Evolutionary conservation across 2,888 invertebrate genomes (phyloP), one percentile per base, ranked within the genome.

Genomic region (Helicoverpa assulta): DNA sequence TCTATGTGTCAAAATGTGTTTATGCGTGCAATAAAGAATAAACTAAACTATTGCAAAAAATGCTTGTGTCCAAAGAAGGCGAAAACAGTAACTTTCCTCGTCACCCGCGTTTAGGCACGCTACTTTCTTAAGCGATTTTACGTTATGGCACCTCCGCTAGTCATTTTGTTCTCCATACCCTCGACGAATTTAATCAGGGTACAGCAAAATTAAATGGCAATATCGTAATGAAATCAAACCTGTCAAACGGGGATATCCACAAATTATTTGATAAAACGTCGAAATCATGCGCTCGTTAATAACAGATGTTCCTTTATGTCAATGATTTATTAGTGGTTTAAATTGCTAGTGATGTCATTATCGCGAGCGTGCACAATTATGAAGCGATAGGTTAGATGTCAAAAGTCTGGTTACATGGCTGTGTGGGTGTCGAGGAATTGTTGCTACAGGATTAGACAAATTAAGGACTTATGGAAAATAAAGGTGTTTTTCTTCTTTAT

Each of bases 191-290:
- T 61, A 66, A 78, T 79, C 68, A 78, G 43, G 8, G 26, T 63
- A 18, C 40, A 52, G 16, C 57, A 43, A 71, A 75, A 68, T 76
- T 78, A 76, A 76, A 66, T 53, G 59, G 60, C 72, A 55, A 63
- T 76, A 76, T 78, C 78, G 75, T 79, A 78, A 78, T 78, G 71
- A 78, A 78, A 78, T 78, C 78, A 72, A 79, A 76, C 68, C 63
- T 67, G 76, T 76, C 79, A 79, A 76, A 72, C n/a, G 51, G 19
- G 50, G 51, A 57, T 71, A 55, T 78, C 72, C 63, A 69, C 78
- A 79, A 78, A 79, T 79, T 78, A 79, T 75, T 72, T 79, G 78
- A 73, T 78, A 79, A 72, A 76, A 72, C 58, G 66, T 21, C 18
- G 53, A 58, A 78, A 78, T 79, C 72, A 79, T 63, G 53, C 63